A percentile compares a stretch with the other conserved stretches of the same genome.
These are phyloP conservation scores for Heterotis niloticus DNA, from an alignment of 2,113 vertebrate species.

Conservation along the genomic window DNA sequence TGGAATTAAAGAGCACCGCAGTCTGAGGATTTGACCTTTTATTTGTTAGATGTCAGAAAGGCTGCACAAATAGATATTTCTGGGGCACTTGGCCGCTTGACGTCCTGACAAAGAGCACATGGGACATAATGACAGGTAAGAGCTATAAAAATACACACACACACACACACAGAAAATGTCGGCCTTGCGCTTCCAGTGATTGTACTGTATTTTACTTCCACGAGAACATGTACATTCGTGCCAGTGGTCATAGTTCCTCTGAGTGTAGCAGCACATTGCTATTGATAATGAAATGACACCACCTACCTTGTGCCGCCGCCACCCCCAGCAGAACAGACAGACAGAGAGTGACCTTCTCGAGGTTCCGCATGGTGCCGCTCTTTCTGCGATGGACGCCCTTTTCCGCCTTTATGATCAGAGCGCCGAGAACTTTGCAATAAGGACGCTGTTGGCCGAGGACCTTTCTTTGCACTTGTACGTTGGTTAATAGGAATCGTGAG, in stretches of 20 bases:
- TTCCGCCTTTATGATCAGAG: background rate
- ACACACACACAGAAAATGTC: too few relatives aligned
- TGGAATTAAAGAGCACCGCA: background rate
- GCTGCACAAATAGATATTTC: background rate
- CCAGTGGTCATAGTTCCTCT: too few relatives aligned
- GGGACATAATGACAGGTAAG: too few relatives aligned
- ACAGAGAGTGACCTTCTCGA: constrained; percentile 52
- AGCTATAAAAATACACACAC: too few relatives aligned
- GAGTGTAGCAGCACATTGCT: too few relatives aligned
- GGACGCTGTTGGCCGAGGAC: background rate
- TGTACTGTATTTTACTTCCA: too few relatives aligned
- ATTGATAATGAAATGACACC: background rate
- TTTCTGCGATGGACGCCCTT: background rate
- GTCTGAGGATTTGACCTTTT: background rate
- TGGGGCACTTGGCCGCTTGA: background rate
- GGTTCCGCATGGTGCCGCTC: constrained; percentile 58
- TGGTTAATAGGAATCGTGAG: constrained; percentile 51
- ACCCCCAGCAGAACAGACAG: constrained; percentile 49
- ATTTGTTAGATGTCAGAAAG: background rate
- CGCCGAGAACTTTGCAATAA: background rate
- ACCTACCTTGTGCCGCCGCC: constrained; percentile 65
- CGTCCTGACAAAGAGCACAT: background rate
- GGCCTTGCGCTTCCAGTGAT: too few relatives aligned
- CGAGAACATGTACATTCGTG: too few relatives aligned
- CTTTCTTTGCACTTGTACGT: constrained; percentile 30